Base-by-base conservation (phyloP, 2,113 vertebrate genomes). In the Prunella fulvescens region DNA sequence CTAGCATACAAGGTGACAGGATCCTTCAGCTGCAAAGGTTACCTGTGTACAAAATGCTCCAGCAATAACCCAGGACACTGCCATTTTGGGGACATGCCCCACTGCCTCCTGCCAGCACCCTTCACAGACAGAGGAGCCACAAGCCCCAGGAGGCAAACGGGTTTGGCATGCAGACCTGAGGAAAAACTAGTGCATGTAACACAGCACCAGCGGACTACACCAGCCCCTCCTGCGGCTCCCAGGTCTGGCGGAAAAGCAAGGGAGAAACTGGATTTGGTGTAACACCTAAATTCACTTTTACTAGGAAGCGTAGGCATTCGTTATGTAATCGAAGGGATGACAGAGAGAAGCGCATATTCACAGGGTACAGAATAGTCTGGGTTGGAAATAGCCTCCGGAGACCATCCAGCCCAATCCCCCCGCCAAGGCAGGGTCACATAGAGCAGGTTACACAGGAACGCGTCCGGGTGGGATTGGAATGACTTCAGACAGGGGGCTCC, bases 131-230 rank as follows among this genome's bases (percentile, higher is more conserved):
- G 0, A 12, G 57, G 10, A 39, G 15, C 44, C 39, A 25, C 26
- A 25, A 42, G 25, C 4, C 2, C 51, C 56, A 19, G n/a, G 18
- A 57, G 12, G 31, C 5, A 26, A n/a, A 29, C 1, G 3, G 40
- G 12, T 0, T 1, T 25, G 67, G 14, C 53, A 23, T 1, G 35
- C 25, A 11, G 11, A 62, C 24, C 77, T 11, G 48, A 42, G 3
- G 2, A 33, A 54, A 28, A 66, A 48, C 0, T 10, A 35, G n/a
- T 0, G 33, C 40, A 4, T 17, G 40, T 5, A 45, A 1, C 33
- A 19, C 0, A 14, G 45, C 11, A 12, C 18, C 50, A 24, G 19
- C 7, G 14, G 17, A 20, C 39, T 45, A 19, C 62, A 35, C 12
- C 35, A 16, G 47, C 28, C 56, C 26, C 26, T 40, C 28, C 39